Percentiles rank a stretch among this genome's conserved stretches.
phyloP scores from a whole-genome alignment of 2,113 vertebrate genomes.

The Gnathonemus longibarbis region DNA sequence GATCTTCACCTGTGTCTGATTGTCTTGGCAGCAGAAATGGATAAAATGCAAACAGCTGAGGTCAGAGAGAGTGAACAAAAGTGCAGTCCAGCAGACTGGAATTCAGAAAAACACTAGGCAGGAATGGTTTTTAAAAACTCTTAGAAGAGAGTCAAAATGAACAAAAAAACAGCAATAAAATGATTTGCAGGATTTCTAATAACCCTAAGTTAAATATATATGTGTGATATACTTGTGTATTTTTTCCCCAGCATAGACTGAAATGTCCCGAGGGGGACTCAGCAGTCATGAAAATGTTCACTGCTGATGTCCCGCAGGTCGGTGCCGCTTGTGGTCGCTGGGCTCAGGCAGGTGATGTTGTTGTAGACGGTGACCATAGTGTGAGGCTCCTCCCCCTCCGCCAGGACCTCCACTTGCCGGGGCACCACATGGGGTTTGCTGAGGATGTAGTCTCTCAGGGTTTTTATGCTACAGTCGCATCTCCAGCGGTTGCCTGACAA shows the following conservation, averaged over 20 bases:
- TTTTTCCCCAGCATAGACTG: not conserved
- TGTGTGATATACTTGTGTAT: not conserved
- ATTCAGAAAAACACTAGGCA: not conserved
- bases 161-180: not conserved
- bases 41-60: constrained; percentile 1
- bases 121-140: not conserved
- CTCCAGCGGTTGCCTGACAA: constrained; percentile 82
- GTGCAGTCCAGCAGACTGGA: not conserved
- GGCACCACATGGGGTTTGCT: constrained; percentile 65
- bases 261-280: not conserved
- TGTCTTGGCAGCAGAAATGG: not conserved
- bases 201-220: not conserved
- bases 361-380: constrained; percentile 70
- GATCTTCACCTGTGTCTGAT: not conserved
- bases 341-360: constrained; percentile 83
- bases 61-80: not conserved
- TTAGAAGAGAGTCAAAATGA: not conserved
- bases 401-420: constrained; percentile 67
- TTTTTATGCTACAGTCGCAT: constrained; percentile 72
- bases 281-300: constrained; percentile 70
- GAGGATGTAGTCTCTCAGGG: constrained; percentile 69
- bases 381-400: constrained; percentile 73
- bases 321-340: constrained; percentile 57
- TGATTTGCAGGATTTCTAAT: not conserved
- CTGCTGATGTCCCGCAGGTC: constrained; percentile 73